phyloP scores from a whole-genome alignment of 2,797 vertebrate genomes.

The Bucorvus abyssinicus region DNA sequence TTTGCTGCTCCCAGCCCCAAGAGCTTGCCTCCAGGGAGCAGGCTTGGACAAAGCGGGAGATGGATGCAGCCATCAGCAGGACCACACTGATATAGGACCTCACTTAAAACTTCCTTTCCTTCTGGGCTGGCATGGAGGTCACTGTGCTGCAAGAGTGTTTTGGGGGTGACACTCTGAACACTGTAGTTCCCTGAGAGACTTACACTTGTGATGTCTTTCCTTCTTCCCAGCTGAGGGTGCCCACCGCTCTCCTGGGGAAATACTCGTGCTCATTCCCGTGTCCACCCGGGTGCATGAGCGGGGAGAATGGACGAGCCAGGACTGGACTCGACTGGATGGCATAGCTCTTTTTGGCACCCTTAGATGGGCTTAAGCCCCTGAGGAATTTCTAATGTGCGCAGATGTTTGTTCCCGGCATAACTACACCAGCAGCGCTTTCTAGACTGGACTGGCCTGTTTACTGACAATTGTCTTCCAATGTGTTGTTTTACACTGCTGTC shows the following conservation, averaged over 20 bases:
- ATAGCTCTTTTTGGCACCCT: background rate
- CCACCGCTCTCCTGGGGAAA: background rate
- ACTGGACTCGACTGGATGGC: too few species aligned
- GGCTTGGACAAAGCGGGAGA: background rate
- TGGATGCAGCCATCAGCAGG: background rate
- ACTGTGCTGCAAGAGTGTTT: background rate
- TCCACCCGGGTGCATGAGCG: background rate
- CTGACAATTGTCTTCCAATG: background rate
- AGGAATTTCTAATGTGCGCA: background rate
- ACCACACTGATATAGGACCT: background rate
- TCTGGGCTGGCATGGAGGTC: background rate
- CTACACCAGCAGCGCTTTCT: background rate
- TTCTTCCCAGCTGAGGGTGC: fast-evolving
- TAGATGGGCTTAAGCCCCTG: background rate
- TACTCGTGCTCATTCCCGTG: background rate
- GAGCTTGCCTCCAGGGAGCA: background rate
- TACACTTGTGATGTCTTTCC: background rate
- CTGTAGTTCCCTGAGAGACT: background rate
- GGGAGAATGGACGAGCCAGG: background rate
- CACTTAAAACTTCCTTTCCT: background rate
- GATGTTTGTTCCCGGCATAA: fast-evolving
- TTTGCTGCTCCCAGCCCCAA: background rate
- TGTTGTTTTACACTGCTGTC: fast-evolving
- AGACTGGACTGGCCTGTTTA: background rate
- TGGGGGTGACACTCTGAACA: fast-evolving